A percentile compares a stretch with the other conserved stretches of the same genome.
Evolutionary conservation across 2,888 invertebrate species (phyloP).

Genomic region (Colletes collaris): DNA sequence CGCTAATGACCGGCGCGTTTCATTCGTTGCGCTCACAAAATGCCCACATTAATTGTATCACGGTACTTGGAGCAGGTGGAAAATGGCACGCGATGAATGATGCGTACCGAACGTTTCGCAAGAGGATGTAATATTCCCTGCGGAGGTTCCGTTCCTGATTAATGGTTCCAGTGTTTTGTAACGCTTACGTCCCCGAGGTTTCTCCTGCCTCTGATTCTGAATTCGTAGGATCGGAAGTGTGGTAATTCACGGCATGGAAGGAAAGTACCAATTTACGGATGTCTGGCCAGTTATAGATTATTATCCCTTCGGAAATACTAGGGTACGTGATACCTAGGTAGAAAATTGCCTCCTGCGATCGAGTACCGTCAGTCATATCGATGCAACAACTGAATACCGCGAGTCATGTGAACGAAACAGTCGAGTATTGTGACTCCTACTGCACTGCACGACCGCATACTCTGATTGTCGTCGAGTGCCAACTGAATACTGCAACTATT

Average conservation of each 20-base stretch:
- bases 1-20: slow-evolving; percentile 45
- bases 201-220: slow-evolving; percentile 6
- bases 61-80: slow-evolving; percentile 21
- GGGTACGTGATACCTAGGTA: no score
- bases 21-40: slow-evolving; percentile 17
- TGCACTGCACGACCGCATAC: no score
- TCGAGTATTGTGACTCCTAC: no score
- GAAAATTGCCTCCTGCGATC: no score
- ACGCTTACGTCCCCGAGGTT: background rate
- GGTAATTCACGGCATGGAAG: background rate
- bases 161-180: slow-evolving; percentile 19
- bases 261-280: no score
- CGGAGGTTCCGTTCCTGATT: slow-evolving; percentile 21
- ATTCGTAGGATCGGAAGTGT: background rate
- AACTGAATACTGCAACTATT: no score
- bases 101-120: background rate
- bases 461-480: no score
- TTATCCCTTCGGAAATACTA: no score
- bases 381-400: no score
- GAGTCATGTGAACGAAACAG: no score
- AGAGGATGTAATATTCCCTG: slow-evolving; percentile 15
- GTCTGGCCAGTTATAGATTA: no score
- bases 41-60: slow-evolving; percentile 38
- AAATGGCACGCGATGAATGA: slow-evolving; percentile 32
- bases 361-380: background rate